Base-by-base conservation (phyloP, 2,888 invertebrate species). In the Drosophila mimica region DNA sequence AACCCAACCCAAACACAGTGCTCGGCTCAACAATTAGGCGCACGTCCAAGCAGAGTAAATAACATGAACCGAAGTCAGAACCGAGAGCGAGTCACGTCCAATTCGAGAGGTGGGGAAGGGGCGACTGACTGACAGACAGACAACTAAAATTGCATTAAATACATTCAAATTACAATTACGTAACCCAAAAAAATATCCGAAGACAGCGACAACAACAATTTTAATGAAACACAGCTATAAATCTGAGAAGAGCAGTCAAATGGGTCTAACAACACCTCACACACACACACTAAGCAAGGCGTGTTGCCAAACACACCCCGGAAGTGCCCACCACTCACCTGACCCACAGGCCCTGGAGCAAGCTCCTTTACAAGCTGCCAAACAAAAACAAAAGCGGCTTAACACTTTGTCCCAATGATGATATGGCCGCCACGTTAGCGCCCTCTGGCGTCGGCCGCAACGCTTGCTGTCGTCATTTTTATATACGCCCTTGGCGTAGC, bases 141-240 rank as follows among this genome's bases (percentile, higher is more conserved):
- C 77, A 72, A 76, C 77, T 77, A 70, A 82, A 82, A 78, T 82
- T 78, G 77, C 81, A 89, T 89, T 88, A 88, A 89, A 89, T 73
- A 82, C 82, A 80, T 77, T 88, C 74, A 89, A 87, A 87, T 88
- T 85, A 82, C 80, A 89, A 87, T 87, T 87, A 88, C 81, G 88
- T 88, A 85, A 82, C 73, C 88, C 74, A 65, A 75, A 74, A 68
- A 75, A 79, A 79, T 60, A 80, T 36, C 43, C 49, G 66, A 46
- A 65, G 28, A 28, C 54, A 53, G 62, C 40, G 65, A 54, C 43
- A 80, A 59, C 56, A 51, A 64, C 33, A 65, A 54, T 46, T 48
- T 67, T 53, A 72, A 31, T 31, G 56, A 53, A 65, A 69, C 52
- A 56, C 38, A 53, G 74, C 65, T 56, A 74, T 74, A 81, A 82